A percentile compares a stretch with the other conserved stretches of the same genome.
phyloP scores from a whole-genome alignment of 2,113 vertebrate species.

The Chrysemys picta region DNA sequence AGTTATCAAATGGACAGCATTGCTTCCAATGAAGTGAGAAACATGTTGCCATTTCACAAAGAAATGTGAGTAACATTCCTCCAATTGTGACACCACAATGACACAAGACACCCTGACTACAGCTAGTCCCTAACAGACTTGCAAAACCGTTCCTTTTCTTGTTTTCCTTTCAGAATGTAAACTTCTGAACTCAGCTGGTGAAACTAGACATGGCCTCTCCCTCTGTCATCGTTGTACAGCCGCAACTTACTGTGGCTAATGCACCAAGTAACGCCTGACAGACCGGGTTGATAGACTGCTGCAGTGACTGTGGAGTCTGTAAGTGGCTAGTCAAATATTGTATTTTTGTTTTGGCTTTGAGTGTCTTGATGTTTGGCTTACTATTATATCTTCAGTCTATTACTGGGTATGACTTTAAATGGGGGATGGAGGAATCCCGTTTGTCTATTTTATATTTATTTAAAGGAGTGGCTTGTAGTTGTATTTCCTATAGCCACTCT shows the following conservation, averaged over 20 bases:
- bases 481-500: not conserved
- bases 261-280: constrained; percentile 41
- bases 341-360: not conserved
- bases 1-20: not conserved
- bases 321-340: constrained; percentile 34
- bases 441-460: not conserved
- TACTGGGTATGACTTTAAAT: not conserved
- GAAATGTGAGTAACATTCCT: not conserved
- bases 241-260: rapidly evolving
- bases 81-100: not conserved
- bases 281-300: constrained; percentile 73
- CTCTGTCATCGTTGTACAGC: not conserved
- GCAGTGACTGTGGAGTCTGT: constrained; percentile 71
- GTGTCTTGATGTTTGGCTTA: not conserved
- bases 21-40: not conserved
- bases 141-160: not conserved
- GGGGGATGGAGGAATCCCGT: not conserved
- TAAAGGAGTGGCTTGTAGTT: not conserved
- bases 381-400: not conserved
- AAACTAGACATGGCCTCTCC: not conserved
- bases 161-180: not conserved
- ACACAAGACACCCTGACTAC: not conserved
- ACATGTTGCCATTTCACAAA: not conserved
- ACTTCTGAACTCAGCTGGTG: not conserved
- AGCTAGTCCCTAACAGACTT: not conserved